A percentile compares a stretch with the other conserved stretches of the same genome.
Conservation (phyloP, 2,888 invertebrate species). For the Tricholauxania praeusta region DNA sequence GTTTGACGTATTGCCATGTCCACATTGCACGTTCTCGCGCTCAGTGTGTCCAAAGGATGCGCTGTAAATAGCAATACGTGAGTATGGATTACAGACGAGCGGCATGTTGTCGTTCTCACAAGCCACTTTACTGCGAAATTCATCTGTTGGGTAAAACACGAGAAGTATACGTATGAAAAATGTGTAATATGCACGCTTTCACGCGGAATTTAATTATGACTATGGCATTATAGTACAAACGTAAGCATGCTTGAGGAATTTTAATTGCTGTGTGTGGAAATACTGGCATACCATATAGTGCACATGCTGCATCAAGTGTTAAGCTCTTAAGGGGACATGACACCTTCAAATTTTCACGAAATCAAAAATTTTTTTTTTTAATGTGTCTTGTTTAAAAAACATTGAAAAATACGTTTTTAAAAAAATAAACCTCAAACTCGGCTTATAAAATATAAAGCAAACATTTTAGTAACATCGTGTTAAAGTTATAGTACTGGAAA, state of each 20-base stretch:
- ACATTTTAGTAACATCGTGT: too few relatives aligned
- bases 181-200: conserved; percentile 33
- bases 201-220: conserved; percentile 41
- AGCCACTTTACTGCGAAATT: conserved; percentile 92
- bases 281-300: conserved; percentile 16
- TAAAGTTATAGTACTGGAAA: too few relatives aligned
- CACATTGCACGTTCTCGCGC: conserved; percentile 88
- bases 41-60: conserved; percentile 92
- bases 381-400: too few relatives aligned
- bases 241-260: too few relatives aligned
- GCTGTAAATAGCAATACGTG: conserved; percentile 91
- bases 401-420: too few relatives aligned
- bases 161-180: neutral
- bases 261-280: too few relatives aligned
- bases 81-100: conserved; percentile 88
- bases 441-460: too few relatives aligned
- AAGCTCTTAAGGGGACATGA: conserved; percentile 30
- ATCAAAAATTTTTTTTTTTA: too few relatives aligned
- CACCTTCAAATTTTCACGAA: conserved; percentile 54
- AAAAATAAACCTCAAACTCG: too few relatives aligned
- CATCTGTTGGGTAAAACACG: conserved; percentile 75
- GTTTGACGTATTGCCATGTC: conserved; percentile 70
- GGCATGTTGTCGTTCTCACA: conserved; percentile 92
- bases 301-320: too few relatives aligned
- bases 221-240: neutral